Conservation (phyloP, 2,113 vertebrate genomes). For the Oxyruncus cristatus region DNA sequence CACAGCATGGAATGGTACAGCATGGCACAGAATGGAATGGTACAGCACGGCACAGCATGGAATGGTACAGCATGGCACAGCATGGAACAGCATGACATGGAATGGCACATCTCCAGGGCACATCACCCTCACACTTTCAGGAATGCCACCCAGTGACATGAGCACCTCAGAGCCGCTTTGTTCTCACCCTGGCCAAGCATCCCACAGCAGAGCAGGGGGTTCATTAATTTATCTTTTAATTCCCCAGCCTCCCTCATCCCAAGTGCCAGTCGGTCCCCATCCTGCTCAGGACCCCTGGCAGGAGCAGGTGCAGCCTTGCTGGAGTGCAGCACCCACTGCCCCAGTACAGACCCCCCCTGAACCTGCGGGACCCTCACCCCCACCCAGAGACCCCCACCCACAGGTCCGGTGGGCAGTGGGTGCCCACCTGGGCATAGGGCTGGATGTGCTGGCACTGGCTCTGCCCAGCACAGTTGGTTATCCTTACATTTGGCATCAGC, state of each 20-base stretch:
- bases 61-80: not conserved
- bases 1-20: not conserved
- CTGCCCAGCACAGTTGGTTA: not conserved
- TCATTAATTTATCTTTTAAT: not conserved
- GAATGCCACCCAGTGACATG: not conserved
- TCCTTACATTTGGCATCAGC: not conserved
- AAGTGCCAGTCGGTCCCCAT: accelerated
- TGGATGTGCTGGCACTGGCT: accelerated
- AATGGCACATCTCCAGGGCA: not conserved
- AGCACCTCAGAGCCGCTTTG: accelerated
- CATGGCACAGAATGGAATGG: not conserved
- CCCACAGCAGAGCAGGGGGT: not conserved
- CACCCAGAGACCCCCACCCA: accelerated
- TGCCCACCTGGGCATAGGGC: not conserved
- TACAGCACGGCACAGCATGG: not conserved
- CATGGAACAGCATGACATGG: not conserved
- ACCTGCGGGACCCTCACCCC: accelerated
- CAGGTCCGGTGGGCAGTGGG: not conserved
- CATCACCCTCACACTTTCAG: not conserved
- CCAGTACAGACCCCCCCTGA: not conserved
- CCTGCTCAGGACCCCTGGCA: not conserved
- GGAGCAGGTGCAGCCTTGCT: not conserved
- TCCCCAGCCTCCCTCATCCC: not conserved
- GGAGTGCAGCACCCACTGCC: not conserved
- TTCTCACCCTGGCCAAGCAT: accelerated